Conservation (phyloP, 2,113 vertebrate genomes). For the Hucho hucho region DNA sequence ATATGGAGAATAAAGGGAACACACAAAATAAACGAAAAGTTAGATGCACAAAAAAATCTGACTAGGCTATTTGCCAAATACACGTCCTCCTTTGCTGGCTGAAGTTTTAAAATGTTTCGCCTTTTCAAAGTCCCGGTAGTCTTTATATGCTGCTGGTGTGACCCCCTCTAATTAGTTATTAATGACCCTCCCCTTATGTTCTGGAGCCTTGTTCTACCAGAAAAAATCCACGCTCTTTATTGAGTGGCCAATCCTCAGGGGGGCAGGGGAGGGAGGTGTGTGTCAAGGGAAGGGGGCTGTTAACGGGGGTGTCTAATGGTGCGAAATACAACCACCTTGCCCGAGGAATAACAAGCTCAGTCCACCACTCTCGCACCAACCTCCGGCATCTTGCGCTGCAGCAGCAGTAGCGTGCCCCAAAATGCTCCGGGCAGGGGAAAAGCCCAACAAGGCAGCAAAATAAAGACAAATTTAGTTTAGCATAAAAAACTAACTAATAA, state of each 20-base stretch:
- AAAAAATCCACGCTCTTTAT: slow-evolving; percentile 57
- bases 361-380: slow-evolving; percentile 23
- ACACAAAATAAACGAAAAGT: background rate
- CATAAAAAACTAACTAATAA: too few species aligned
- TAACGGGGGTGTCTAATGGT: slow-evolving; percentile 11
- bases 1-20: background rate
- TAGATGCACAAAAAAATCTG: background rate
- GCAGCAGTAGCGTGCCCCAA: background rate
- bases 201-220: slow-evolving; percentile 73
- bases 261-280: background rate
- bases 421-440: slow-evolving; percentile 33
- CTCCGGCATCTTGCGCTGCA: background rate
- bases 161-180: slow-evolving; percentile 89
- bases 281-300: slow-evolving; percentile 12
- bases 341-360: slow-evolving; percentile 47
- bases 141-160: slow-evolving; percentile 83
- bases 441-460: background rate
- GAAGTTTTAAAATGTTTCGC: slow-evolving; percentile 39
- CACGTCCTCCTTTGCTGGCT: slow-evolving; percentile 40
- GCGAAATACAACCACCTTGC: slow-evolving; percentile 23
- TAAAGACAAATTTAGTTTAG: too few species aligned
- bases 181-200: slow-evolving; percentile 84
- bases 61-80: slow-evolving; percentile 15
- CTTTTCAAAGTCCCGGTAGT: slow-evolving; percentile 57
- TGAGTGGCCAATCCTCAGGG: slow-evolving; percentile 64